phyloP scores from a whole-genome alignment of 2,113 vertebrate species.

The Pungitius pungitius region DNA sequence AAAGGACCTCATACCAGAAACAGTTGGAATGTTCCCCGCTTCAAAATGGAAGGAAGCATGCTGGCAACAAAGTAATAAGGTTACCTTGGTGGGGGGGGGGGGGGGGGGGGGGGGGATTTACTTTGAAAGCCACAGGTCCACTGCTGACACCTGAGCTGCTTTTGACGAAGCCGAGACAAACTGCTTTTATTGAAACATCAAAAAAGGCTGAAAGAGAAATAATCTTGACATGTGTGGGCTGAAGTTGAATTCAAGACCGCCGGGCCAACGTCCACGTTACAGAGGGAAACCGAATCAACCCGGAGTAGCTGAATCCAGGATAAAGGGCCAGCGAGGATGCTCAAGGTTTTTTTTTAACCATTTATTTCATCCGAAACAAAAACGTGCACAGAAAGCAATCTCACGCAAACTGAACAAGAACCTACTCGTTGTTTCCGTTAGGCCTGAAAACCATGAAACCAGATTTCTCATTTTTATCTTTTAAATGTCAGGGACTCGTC shows the following conservation, averaged over 20 bases:
- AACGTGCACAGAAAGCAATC: neutral
- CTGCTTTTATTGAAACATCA: conserved; percentile 53
- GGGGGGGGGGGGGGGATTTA: neutral
- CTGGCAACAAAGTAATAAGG: conserved; percentile 36
- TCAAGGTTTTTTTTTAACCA: conserved; percentile 19
- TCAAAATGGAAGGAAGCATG: conserved; percentile 15
- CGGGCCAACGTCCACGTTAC: conserved; percentile 24
- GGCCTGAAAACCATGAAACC: conserved; percentile 10
- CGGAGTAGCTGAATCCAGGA: neutral
- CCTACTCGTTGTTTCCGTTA: neutral
- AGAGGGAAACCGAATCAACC: neutral
- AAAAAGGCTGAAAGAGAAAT: conserved; percentile 31
- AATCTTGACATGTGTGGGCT: conserved; percentile 32
- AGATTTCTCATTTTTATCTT: conserved; percentile 19
- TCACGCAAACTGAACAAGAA: neutral
- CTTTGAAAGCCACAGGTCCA: conserved; percentile 39
- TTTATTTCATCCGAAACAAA: neutral
- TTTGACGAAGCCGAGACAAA: conserved; percentile 56
- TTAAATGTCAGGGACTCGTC: too few relatives aligned
- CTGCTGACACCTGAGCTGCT: conserved; percentile 43
- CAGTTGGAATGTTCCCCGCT: conserved; percentile 13
- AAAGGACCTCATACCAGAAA: conserved; percentile 2
- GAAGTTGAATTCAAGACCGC: conserved; percentile 32
- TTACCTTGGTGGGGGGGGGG: conserved; percentile 1
- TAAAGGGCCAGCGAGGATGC: neutral